Conservation (phyloP, 2,113 vertebrate species). For the Zonotrichia leucophrys region DNA sequence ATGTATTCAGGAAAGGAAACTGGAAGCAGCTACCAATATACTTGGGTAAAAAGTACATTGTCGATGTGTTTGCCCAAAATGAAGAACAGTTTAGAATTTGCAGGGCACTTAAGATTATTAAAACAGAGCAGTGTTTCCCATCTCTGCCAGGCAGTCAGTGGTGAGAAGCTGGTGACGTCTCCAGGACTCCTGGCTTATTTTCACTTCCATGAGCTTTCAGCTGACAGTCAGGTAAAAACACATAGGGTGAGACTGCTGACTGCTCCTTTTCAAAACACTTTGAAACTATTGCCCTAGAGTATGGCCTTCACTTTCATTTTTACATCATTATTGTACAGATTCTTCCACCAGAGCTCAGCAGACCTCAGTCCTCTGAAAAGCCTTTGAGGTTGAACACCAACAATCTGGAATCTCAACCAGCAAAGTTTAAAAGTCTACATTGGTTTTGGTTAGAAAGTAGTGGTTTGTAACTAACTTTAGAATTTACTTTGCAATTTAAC, state of each 20-base stretch:
- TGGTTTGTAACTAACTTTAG: not conserved
- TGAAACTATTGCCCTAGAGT: not conserved
- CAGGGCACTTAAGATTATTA: not conserved
- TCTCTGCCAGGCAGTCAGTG: not conserved
- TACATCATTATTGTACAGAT: not conserved
- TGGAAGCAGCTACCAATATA: not conserved
- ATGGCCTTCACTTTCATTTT: not conserved
- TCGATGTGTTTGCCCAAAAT: not conserved
- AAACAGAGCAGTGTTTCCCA: not conserved
- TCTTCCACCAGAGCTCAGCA: not conserved
- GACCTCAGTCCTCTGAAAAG: not conserved
- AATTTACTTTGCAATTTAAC: not conserved
- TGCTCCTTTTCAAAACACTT: not conserved
- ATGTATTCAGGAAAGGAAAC: not conserved
- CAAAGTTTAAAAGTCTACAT: not conserved
- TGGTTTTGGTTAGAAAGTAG: not conserved
- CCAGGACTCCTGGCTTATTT: not conserved
- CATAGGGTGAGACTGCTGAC: not conserved
- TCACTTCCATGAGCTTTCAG: not conserved
- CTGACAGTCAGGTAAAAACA: rapidly evolving
- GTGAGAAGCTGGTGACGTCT: not conserved
- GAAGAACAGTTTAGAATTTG: not conserved
- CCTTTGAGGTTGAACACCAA: not conserved
- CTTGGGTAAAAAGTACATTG: not conserved
- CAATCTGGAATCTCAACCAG: not conserved